Evolutionary conservation across 1,140 invertebrate genomes (phyloP), one percentile per base, ranked within the genome.

Genomic region (Ganaspis sp.): DNA sequence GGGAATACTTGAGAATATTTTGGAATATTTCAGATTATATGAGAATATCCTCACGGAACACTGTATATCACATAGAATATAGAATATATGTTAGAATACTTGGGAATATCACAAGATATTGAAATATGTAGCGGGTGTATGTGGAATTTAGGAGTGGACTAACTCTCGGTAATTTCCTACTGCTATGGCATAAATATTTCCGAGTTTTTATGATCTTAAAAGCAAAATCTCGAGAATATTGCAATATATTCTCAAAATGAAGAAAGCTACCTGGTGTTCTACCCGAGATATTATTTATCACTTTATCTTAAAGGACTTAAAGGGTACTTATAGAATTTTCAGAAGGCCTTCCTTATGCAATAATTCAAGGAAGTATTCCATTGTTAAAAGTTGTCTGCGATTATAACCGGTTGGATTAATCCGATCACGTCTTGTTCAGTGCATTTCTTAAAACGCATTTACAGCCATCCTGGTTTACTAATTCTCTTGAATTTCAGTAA

Each of bases 401-500:
- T 29, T 9, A 15, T 6, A 26, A 29, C 58, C 58, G 12, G 58
- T 64, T 64, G 58, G 15, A 64, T 64, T 64, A 64, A 64, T 64
- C 58, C 58, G 58, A 29, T 64, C 23, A 26, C 23, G 23, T 64
- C 23, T 26, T 26, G 4, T 29, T 29, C 15, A 64, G 9, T 29
- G 23, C n/a, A 29, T 74, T 77, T 75, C 21, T 70, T 49, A 17
- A 85, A 83, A 82, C 83, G 80, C 74, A 83, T 78, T 84, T 83
- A 84, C 21, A 19, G 38, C 26, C 15, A 26, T 54, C 72, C 72
- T 81, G 74, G 72, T 75, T 69, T 42, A 82, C 71, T 80, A 80
- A 84, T 78, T 80, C 79, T 81, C 73, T 77, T 15, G 6, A 69
- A 49, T 34, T 49, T 11, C 11, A 11, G 58, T 40, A 70, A 40